A percentile compares a stretch with the other conserved stretches of the same genome.
phyloP scores from a whole-genome alignment of 2,888 invertebrate genomes.

The Heliconius erato region DNA sequence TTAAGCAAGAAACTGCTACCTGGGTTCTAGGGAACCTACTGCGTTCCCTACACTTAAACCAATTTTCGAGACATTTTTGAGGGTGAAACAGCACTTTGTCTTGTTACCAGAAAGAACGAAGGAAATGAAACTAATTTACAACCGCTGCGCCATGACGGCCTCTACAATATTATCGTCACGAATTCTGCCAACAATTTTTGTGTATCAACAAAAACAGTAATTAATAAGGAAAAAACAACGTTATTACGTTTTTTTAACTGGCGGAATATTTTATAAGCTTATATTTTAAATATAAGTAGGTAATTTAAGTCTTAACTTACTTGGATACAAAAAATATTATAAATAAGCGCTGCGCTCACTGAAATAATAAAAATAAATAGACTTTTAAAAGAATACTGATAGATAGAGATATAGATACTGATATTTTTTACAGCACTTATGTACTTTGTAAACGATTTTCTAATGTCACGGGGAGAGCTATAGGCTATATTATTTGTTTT shows the following conservation, averaged over 20 bases:
- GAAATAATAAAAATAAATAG: background rate
- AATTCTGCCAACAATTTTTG: background rate
- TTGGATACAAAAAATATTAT: background rate
- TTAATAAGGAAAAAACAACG: background rate
- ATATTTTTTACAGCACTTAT: too few relatives aligned
- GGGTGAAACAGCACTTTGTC: too few relatives aligned
- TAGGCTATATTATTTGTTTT: too few relatives aligned
- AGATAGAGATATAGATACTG: too few relatives aligned
- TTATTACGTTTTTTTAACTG: background rate
- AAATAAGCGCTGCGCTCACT: background rate
- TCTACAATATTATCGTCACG: background rate
- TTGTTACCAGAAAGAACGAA: too few relatives aligned
- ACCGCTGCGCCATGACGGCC: background rate
- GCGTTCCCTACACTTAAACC: too few relatives aligned
- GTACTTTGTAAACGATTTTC: too few relatives aligned
- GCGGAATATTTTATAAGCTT: background rate
- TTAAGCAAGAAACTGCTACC: background rate
- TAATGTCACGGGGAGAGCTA: too few relatives aligned
- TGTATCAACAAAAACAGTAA: background rate
- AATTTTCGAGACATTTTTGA: too few relatives aligned
- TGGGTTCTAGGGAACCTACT: background rate
- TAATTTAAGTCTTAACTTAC: background rate
- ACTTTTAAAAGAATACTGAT: background rate
- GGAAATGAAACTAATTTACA: background rate
- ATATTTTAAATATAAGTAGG: background rate